Evolutionary conservation across 2,888 invertebrate species (phyloP).

Genomic region (Desoria tigrina): DNA sequence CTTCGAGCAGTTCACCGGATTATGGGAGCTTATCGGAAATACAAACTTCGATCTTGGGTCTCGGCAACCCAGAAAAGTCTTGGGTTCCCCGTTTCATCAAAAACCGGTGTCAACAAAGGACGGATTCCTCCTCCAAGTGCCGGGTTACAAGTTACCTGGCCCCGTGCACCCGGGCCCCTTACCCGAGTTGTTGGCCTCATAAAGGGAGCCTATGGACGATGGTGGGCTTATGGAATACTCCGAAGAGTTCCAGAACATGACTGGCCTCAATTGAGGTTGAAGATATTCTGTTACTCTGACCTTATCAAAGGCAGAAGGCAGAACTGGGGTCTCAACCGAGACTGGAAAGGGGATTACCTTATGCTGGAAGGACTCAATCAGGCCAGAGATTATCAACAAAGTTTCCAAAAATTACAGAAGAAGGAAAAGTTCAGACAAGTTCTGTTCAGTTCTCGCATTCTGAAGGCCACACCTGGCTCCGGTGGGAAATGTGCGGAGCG

Average conservation of each 20-base stretch:
- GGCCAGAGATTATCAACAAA: conserved; percentile 67
- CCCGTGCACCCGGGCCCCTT: conserved; percentile 48
- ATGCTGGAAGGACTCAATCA: conserved; percentile 69
- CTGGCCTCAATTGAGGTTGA: conserved; percentile 83
- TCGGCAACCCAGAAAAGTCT: conserved; percentile 57
- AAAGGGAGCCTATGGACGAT: conserved; percentile 70
- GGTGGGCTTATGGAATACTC: conserved; percentile 87
- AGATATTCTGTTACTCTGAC: conserved; percentile 58
- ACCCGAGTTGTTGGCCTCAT: conserved; percentile 65
- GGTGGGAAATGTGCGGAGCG: conserved; percentile 69
- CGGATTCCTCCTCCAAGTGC: conserved; percentile 45
- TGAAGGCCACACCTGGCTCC: conserved; percentile 65
- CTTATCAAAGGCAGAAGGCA: conserved; percentile 64
- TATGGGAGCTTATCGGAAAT: conserved; percentile 75
- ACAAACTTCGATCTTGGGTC: conserved; percentile 74
- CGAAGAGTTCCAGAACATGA: conserved; percentile 75
- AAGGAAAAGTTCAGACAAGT: conserved; percentile 66
- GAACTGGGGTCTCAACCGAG: conserved; percentile 74
- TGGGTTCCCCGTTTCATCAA: conserved; percentile 46
- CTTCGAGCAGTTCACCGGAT: conserved; percentile 84
- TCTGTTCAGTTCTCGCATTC: conserved; percentile 69
- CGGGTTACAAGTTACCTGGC: conserved; percentile 51
- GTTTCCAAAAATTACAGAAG: conserved; percentile 69
- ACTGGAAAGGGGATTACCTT: conserved; percentile 85
- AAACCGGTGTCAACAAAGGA: conserved; percentile 32